Evolutionary conservation across 2,888 invertebrate genomes (phyloP).

Genomic region (Drosophila bunnanda): DNA sequence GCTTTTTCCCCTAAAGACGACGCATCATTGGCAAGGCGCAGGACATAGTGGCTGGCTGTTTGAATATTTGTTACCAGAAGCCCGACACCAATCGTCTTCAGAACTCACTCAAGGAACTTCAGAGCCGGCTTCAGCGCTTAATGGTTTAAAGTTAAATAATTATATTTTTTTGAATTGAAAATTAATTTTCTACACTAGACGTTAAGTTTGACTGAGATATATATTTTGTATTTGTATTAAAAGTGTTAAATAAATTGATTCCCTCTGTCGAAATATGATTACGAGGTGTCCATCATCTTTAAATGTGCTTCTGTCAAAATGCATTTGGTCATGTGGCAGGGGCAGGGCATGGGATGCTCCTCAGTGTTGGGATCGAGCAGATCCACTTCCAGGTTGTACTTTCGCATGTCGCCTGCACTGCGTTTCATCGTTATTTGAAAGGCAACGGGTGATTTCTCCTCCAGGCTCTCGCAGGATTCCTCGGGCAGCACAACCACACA

Average conservation of each 20-base stretch:
- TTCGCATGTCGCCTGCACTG: conserved; percentile 70
- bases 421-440: conserved; percentile 88
- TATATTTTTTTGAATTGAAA: neutral
- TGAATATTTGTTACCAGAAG: conserved; percentile 91
- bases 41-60: conserved; percentile 90
- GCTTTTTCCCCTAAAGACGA: conserved; percentile 85
- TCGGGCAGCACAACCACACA: conserved; percentile 92
- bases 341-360: conserved; percentile 91
- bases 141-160: conserved; percentile 45
- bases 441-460: conserved; percentile 88
- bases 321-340: conserved; percentile 91
- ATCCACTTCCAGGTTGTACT: conserved; percentile 89
- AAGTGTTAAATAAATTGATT: conserved; percentile 49
- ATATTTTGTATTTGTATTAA: conserved; percentile 58
- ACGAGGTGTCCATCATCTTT: conserved; percentile 71
- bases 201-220: conserved; percentile 74
- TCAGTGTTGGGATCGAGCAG: conserved; percentile 89
- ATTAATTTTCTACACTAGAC: conserved; percentile 40
- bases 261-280: neutral
- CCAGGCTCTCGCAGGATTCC: conserved; percentile 85
- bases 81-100: conserved; percentile 88
- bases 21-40: conserved; percentile 89
- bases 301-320: conserved; percentile 87
- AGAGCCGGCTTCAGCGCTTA: conserved; percentile 82
- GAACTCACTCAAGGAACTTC: conserved; percentile 85